Evolutionary conservation across 1,140 invertebrate genomes (phyloP), one percentile per base, ranked within the genome.

Genomic region (Anastatus disparis): DNA sequence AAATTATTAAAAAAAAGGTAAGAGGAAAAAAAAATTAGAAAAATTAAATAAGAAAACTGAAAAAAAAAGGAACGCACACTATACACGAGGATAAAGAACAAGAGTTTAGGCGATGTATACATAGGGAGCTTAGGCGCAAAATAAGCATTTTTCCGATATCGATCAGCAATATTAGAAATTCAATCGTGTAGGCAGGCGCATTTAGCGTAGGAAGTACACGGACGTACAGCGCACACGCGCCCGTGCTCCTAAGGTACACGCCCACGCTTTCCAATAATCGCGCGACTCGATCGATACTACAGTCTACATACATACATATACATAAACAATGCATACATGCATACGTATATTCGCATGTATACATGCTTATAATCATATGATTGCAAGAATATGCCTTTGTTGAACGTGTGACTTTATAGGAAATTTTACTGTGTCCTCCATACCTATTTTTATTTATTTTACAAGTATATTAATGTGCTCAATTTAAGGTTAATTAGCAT

Each of bases 191-290:
- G 69, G 69, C 35, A 46, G 59, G 40, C 53, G 35, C 7, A 56
- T 38, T 2, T 35, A 31, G 17, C 29, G 29, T 56, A 52, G 48
- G 48, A 52, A 24, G 40, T 13, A n/a, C 13, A n/a, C n/a, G n/a
- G n/a, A n/a, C n/a, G n/a, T n/a, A n/a, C n/a, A n/a, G n/a, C n/a
- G n/a, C n/a, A n/a, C n/a, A n/a, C n/a, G n/a, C n/a, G n/a, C n/a
- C n/a, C n/a, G n/a, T n/a, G n/a, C n/a, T n/a, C n/a, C n/a, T n/a
- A 50, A 55, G 46, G 22, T 29, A 38, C 29, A 55, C 56, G 63
- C 70, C 70, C 64, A 62, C 63, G 64, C 70, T 72, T 72, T 67
- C 64, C 63, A 67, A 72, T 72, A 72, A 67, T 67, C 70, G 56
- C 58, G 31, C 50, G 20, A 59, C 58, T 65, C 55, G 62, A 71